Evolutionary conservation across 1,140 invertebrate genomes (phyloP).

Genomic region (Solenopsis invicta): DNA sequence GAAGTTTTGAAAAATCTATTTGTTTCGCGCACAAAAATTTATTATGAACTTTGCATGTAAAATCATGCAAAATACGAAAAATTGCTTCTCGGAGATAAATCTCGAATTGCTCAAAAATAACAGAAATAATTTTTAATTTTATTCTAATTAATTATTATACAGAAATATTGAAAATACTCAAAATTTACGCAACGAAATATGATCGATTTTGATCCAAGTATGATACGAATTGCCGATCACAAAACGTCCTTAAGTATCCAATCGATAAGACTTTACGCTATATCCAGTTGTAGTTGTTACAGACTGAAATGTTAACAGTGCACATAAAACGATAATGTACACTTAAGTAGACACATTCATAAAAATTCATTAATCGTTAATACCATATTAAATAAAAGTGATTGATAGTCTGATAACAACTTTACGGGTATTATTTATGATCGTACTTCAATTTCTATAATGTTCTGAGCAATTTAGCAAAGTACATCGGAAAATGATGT

Average conservation of each 20-base stretch:
- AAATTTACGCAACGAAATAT: constrained; percentile 43
- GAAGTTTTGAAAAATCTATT: constrained; percentile 15
- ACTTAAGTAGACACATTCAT: constrained; percentile 5
- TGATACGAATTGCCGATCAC: constrained; percentile 3
- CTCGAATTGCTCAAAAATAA: constrained; percentile 47
- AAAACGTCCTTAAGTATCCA: constrained; percentile 23
- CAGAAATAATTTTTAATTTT: background rate
- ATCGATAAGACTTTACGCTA: constrained; percentile 19
- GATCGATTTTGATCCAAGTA: constrained; percentile 9
- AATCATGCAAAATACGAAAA: background rate
- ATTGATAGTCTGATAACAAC: background rate
- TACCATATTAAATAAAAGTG: background rate
- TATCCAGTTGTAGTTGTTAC: constrained; percentile 20
- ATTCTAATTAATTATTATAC: constrained; percentile 11
- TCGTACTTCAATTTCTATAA: background rate
- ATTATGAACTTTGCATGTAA: background rate
- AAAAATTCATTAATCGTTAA: constrained; percentile 25
- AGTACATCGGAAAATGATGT: background rate
- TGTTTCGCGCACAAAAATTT: background rate
- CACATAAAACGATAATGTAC: constrained; percentile 3
- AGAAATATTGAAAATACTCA: background rate
- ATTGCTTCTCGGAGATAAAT: background rate
- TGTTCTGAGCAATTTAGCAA: background rate
- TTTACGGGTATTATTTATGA: constrained; percentile 35
- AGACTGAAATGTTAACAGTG: constrained; percentile 47